Evolutionary conservation across 2,113 vertebrate species (phyloP), one percentile per base, ranked within the genome.

Genomic region (Silurus meridionalis): DNA sequence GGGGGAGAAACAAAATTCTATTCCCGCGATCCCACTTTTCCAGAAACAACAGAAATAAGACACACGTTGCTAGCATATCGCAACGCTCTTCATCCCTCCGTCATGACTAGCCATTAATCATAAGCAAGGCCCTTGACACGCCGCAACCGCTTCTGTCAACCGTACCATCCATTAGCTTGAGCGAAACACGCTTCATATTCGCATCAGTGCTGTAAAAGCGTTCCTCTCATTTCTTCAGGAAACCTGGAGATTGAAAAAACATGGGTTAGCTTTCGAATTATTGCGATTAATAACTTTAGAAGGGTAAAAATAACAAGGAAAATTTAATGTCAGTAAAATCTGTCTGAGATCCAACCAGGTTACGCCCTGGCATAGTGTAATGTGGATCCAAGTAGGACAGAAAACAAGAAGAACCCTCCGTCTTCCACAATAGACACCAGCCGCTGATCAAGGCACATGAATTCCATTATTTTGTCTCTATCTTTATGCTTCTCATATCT

Each of bases 161-260:
- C 84, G 92, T 89, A 48, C 89, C 91, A 89, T 94, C 90, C 88
- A 91, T 93, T 93, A 94, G 86, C 89, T 87, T 84, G 15, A 77
- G 83, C 90, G 88, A 88, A 83, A 92, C 91, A 88, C 88, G 89
- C 90, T 91, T 93, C 91, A 92, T 91, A 93, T 92, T 92, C 90
- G 80, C 88, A 87, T 89, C 92, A 83, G 25, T 11, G 28, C n/a
- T 28, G 7, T 60, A 91, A 91, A 91, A 91, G 91, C 91, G 88
- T 91, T 91, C 88, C 89, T 85, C 88, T 85, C 83, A 25, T 87
- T 89, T 85, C 86, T 28, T 64, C 88, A 87, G 86, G 84, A 90
- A 89, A 87, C 84, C 80, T 50, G 15, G 86, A 91, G n/a, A 75
- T 52, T 80, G 37, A 80, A 57, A 80, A 82, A 50, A 46, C 46